A percentile compares a stretch with the other conserved stretches of the same genome.
Conservation (phyloP, 2,888 invertebrate species). For the Troides helena region DNA sequence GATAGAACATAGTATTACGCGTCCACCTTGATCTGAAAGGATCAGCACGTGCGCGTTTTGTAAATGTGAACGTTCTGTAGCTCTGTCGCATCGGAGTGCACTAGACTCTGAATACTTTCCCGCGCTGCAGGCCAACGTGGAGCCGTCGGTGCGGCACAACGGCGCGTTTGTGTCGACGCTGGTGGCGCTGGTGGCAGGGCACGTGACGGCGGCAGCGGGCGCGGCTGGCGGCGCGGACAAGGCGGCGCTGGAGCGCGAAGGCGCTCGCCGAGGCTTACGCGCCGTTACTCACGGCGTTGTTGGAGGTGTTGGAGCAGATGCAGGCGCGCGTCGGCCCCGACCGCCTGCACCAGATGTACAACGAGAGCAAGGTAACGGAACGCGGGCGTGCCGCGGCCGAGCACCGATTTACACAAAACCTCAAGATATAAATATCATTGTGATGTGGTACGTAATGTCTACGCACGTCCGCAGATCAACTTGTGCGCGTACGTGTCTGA, state of each 20-base stretch:
- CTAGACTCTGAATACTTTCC: too few species aligned
- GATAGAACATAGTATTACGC: too few species aligned
- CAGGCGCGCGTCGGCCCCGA: conserved; percentile 87
- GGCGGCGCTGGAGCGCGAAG: conserved; percentile 88
- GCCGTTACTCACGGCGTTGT: conserved; percentile 91
- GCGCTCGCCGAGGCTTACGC: conserved; percentile 90
- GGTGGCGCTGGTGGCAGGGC: conserved; percentile 63
- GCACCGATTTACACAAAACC: conserved; percentile 30
- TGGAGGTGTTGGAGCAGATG: conserved; percentile 91
- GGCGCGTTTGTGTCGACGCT: conserved; percentile 93
- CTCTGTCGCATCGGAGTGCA: too few species aligned
- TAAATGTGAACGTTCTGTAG: too few species aligned
- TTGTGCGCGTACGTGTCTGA: conserved; percentile 55
- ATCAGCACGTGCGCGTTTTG: too few species aligned
- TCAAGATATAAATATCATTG: too few species aligned
- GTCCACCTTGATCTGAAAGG: too few species aligned
- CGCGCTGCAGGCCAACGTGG: conserved; percentile 80
- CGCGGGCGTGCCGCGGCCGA: conserved; percentile 42
- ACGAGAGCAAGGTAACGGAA: conserved; percentile 84
- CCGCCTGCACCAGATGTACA: conserved; percentile 87
- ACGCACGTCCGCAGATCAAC: conserved; percentile 42
- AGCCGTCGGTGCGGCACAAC: conserved; percentile 89
- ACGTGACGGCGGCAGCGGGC: conserved; percentile 50
- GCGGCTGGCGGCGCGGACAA: conserved; percentile 77
- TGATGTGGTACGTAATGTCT: conserved; percentile 27